Percentiles rank a stretch among this genome's conserved stretches.
Evolutionary conservation across 2,888 invertebrate genomes (phyloP).

Genomic region (Piscicola geometra): DNA sequence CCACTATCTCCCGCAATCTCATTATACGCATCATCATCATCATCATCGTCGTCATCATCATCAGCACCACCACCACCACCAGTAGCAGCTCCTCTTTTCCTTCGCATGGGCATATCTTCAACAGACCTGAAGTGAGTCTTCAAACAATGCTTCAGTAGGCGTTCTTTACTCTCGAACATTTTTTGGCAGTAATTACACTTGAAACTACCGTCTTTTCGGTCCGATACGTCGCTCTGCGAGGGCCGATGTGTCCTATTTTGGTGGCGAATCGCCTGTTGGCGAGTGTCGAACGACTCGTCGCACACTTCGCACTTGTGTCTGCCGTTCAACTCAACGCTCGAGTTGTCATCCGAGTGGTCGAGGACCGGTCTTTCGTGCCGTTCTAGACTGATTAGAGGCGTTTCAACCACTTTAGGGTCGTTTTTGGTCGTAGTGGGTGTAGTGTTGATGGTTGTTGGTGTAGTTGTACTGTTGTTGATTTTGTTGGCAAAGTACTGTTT

Average conservation of each 20-base stretch:
- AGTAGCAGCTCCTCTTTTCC: neutral
- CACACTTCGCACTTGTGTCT: constrained; percentile 31
- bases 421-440: neutral
- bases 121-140: constrained; percentile 27
- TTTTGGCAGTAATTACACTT: constrained; percentile 33
- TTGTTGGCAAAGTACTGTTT: constrained; percentile 3
- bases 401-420: neutral
- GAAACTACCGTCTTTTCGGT: neutral
- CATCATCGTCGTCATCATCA: constrained; percentile 4
- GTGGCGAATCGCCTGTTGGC: constrained; percentile 24
- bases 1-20: neutral
- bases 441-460: neutral
- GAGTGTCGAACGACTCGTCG: constrained; percentile 26
- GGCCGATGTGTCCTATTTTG: constrained; percentile 25
- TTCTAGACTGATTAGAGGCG: neutral
- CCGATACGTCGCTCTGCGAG: neutral
- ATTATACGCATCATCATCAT: neutral
- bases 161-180: constrained; percentile 27
- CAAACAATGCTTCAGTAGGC: constrained; percentile 27
- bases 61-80: neutral
- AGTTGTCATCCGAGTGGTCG: constrained; percentile 5
- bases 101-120: constrained; percentile 17
- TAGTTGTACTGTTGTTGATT: neutral
- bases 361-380: neutral
- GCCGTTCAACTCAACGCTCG: constrained; percentile 12